These are phyloP conservation scores for Pristis pectinata DNA, from an alignment of 2,797 vertebrate genomes.

Conservation along the genomic window DNA sequence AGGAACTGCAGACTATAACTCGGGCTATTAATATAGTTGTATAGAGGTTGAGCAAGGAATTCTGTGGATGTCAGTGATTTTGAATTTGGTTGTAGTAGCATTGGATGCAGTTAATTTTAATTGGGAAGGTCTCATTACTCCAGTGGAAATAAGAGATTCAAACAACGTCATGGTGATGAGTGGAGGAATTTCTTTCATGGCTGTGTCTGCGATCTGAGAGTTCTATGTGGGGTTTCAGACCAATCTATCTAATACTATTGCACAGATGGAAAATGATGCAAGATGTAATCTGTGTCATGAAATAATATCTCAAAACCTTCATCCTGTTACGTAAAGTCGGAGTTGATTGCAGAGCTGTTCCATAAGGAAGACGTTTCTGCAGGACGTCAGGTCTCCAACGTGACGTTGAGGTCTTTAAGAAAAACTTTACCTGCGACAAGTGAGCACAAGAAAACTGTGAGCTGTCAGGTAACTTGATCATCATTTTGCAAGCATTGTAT, in stretches of 20 bases:
- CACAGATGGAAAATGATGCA: not conserved
- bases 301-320: not conserved
- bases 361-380: slow-evolving; percentile 50
- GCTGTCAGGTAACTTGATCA: slow-evolving; percentile 59
- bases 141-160: not conserved
- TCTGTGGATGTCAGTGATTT: not conserved
- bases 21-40: not conserved
- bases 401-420: slow-evolving; percentile 53
- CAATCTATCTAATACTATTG: not conserved
- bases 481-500: not conserved
- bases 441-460: slow-evolving; percentile 63
- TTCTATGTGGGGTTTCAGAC: not conserved
- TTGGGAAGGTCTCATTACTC: not conserved
- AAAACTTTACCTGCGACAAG: slow-evolving; percentile 44
- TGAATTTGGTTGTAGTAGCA: not conserved
- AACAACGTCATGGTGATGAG: not conserved
- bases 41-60: not conserved
- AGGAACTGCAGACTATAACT: not conserved
- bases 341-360: slow-evolving; percentile 68
- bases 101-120: not conserved
- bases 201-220: not conserved
- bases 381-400: slow-evolving; percentile 47
- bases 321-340: slow-evolving; percentile 52
- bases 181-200: not conserved
- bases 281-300: not conserved